A percentile compares a stretch with the other conserved stretches of the same genome.
Evolutionary conservation across 2,797 vertebrate species (phyloP).

Genomic region (Pantherophis alleghaniensis): DNA sequence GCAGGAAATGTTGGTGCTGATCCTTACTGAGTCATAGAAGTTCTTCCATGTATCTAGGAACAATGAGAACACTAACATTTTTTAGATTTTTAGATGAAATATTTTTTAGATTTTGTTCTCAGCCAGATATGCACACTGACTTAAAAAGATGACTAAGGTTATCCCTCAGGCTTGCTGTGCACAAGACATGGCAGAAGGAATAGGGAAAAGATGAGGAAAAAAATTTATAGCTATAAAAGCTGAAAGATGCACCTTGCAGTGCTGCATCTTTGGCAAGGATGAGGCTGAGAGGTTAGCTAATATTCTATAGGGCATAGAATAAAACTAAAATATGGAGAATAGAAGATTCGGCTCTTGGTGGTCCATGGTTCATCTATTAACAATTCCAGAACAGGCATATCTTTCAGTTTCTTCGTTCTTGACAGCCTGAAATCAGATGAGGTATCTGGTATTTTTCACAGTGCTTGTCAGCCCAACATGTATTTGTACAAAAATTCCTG

Average conservation of each 20-base stretch:
- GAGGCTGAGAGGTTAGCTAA: not conserved
- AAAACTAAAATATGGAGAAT: not conserved
- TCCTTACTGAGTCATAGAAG: not conserved
- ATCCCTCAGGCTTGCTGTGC: not conserved
- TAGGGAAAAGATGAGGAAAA: too few relatives aligned
- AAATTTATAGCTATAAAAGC: not conserved
- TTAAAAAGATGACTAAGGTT: not conserved
- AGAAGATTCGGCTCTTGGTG: not conserved
- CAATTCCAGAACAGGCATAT: not conserved
- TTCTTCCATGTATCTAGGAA: not conserved
- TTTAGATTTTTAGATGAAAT: too few relatives aligned
- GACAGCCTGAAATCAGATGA: not conserved
- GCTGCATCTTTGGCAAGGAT: not conserved
- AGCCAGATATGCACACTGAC: not conserved
- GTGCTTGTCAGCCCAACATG: not conserved
- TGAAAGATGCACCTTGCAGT: not conserved
- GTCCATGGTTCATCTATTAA: not conserved
- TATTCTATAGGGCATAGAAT: not conserved
- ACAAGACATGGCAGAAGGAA: not conserved
- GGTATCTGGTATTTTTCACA: not conserved
- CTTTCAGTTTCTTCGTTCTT: not conserved
- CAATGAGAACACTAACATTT: not conserved
- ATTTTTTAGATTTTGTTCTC: not conserved
- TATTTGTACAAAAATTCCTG: not conserved
- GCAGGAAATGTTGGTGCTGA: not conserved